Conservation (phyloP, 1,140 invertebrate species). For the Ylistrum balloti region DNA sequence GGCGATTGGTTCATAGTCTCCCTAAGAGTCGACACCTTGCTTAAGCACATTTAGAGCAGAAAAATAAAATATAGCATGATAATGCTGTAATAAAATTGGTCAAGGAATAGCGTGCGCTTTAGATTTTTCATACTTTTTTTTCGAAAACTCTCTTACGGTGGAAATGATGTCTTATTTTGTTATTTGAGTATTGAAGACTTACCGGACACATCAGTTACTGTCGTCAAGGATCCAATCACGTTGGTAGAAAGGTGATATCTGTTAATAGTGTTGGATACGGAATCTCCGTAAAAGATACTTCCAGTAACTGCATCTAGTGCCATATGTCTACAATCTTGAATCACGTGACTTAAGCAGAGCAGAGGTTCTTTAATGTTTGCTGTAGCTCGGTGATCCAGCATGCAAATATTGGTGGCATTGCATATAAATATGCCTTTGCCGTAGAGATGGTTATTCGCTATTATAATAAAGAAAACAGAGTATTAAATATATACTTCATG, state of each 20-base stretch:
- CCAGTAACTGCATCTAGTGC: neutral
- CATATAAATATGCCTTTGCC: neutral
- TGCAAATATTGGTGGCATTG: neutral
- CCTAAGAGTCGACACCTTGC: no score
- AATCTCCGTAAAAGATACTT: conserved; percentile 24
- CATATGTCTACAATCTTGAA: neutral
- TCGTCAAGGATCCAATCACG: neutral
- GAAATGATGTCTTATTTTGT: no score
- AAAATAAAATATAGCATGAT: no score
- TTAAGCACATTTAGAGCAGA: no score
- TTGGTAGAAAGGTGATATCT: neutral
- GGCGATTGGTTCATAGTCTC: no score
- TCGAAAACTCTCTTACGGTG: no score
- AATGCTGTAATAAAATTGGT: no score
- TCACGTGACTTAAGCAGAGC: neutral
- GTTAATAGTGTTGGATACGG: neutral
- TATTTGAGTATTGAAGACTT: no score
- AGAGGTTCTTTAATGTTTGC: neutral
- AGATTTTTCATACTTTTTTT: no score
- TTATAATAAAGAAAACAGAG: no score
- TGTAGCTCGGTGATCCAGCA: neutral
- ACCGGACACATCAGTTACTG: neutral
- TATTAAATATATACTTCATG: no score
- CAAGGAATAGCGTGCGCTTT: no score
- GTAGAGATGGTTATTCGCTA: neutral